phyloP scores from a whole-genome alignment of 2,113 vertebrate genomes.

The Catharus bicknelli region DNA sequence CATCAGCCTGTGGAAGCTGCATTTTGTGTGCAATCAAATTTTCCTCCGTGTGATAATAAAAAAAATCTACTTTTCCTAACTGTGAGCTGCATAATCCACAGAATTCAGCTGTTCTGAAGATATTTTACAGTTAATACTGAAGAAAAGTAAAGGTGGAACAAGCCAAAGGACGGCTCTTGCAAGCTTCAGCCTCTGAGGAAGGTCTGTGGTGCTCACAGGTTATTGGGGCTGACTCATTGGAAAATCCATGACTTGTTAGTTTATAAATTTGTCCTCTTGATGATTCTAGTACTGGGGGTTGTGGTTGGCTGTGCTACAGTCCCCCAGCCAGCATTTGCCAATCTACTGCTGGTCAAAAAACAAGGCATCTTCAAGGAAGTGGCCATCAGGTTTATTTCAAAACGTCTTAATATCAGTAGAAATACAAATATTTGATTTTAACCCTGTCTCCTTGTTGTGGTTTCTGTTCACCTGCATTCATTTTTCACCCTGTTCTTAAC shows the following conservation, averaged over 20 bases:
- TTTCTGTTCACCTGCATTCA: background rate
- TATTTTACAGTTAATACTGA: background rate
- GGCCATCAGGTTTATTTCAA: background rate
- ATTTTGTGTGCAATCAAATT: background rate
- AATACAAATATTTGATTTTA: background rate
- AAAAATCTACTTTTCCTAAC: background rate
- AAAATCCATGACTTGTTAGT: background rate
- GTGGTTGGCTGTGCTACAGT: background rate
- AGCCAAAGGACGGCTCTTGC: background rate
- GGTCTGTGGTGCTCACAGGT: background rate
- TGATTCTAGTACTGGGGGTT: background rate
- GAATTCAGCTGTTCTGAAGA: background rate
- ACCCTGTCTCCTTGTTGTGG: background rate
- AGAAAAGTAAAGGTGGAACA: background rate
- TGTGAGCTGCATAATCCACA: background rate
- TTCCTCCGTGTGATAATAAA: background rate
- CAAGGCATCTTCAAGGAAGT: background rate
- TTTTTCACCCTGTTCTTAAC: background rate
- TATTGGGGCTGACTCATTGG: background rate
- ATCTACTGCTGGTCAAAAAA: background rate
- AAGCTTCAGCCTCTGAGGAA: background rate
- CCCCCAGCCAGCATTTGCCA: background rate
- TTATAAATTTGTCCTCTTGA: accelerated
- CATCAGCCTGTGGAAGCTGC: background rate
- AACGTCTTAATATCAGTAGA: background rate